A percentile compares a stretch with the other conserved stretches of the same genome.
phyloP scores from a whole-genome alignment of 2,113 vertebrate genomes.

The Xiphophorus hellerii region DNA sequence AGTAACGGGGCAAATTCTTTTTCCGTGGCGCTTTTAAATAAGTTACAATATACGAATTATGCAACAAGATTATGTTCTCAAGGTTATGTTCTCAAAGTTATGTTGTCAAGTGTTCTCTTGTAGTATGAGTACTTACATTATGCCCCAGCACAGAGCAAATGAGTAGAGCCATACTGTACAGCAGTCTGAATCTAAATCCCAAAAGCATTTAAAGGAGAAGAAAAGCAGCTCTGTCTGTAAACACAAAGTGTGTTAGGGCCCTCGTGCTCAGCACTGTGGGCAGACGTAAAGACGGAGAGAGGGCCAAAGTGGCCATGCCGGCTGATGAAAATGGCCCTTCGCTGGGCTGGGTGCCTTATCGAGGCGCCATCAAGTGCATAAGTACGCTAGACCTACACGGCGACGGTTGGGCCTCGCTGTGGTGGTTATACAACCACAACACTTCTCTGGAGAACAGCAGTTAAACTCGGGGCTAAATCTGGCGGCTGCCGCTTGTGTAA shows the following conservation, averaged over 20 bases:
- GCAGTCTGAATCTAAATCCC: background rate
- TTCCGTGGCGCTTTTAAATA: no score
- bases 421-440: slow-evolving; percentile 47
- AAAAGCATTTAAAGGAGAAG: background rate
- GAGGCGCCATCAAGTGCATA: slow-evolving; percentile 25
- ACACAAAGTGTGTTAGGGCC: slow-evolving; percentile 12
- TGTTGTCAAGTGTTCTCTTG: background rate
- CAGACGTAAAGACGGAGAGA: slow-evolving; percentile 11
- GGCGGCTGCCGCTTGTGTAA: slow-evolving; percentile 51
- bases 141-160: background rate
- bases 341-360: slow-evolving; percentile 11
- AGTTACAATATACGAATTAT: background rate
- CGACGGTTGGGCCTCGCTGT: background rate
- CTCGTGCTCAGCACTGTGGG: background rate
- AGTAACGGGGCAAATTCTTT: background rate
- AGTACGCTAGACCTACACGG: background rate
- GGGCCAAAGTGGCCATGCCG: background rate
- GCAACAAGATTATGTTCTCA: background rate
- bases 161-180: background rate
- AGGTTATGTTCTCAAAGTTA: no score
- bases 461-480: slow-evolving; percentile 40
- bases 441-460: slow-evolving; percentile 37
- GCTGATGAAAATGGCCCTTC: slow-evolving; percentile 34
- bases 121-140: background rate
- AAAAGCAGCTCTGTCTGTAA: slow-evolving; percentile 4